Evolutionary conservation across 2,888 invertebrate genomes (phyloP).

Genomic region (Athalia rosae): DNA sequence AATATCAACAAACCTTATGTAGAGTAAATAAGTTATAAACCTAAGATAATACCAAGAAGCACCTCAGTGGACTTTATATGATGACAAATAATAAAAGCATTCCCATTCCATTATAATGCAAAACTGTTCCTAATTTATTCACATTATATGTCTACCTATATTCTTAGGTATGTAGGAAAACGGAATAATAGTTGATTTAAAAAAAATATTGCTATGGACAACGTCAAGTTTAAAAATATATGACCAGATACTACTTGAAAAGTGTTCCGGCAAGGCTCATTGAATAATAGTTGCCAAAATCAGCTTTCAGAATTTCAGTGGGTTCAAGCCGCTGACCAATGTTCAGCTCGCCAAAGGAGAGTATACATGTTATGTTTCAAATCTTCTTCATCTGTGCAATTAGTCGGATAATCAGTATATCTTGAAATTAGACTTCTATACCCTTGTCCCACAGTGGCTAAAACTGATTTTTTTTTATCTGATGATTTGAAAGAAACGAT

Average conservation of each 20-base stretch:
- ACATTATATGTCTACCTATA: background rate
- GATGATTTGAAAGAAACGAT: constrained; percentile 69
- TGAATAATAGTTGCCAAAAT: constrained; percentile 20
- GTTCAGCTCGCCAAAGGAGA: constrained; percentile 83
- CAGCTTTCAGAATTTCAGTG: constrained; percentile 12
- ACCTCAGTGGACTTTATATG: constrained; percentile 12
- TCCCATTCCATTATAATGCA: background rate
- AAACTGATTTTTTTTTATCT: constrained; percentile 74
- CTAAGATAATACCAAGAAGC: constrained; percentile 13
- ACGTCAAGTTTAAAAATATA: constrained; percentile 3
- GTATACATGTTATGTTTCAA: constrained; percentile 78
- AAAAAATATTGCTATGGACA: no score
- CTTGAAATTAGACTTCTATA: constrained; percentile 86
- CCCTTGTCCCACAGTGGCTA: constrained; percentile 89
- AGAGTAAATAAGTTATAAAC: background rate
- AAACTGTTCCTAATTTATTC: background rate
- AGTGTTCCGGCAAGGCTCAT: constrained; percentile 8
- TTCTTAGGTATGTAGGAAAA: background rate
- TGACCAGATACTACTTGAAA: constrained; percentile 26
- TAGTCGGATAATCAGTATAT: constrained; percentile 76
- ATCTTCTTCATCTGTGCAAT: constrained; percentile 70
- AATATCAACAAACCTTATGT: constrained; percentile 26
- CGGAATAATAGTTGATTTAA: background rate
- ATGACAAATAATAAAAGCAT: constrained; percentile 33
- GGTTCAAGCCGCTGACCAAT: constrained; percentile 77